Conservation (phyloP, 2,888 invertebrate genomes). For the Stegophylla sp. region DNA sequence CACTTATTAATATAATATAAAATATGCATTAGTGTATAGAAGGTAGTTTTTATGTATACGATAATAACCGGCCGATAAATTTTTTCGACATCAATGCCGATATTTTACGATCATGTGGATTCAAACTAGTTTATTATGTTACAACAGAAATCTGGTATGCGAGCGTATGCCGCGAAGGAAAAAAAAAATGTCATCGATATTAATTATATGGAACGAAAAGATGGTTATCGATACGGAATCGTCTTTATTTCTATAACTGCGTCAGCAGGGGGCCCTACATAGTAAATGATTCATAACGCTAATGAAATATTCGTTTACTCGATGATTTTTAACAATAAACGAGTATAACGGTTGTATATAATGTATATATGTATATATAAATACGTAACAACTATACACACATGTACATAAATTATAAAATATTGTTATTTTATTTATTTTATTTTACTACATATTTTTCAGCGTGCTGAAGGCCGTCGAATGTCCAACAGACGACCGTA, state of each 20-base stretch:
- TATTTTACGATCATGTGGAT: slow-evolving; percentile 39
- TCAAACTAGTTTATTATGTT: slow-evolving; percentile 53
- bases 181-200: slow-evolving; percentile 46
- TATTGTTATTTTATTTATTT: slow-evolving; percentile 13
- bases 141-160: slow-evolving; percentile 28
- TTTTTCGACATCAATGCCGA: slow-evolving; percentile 23
- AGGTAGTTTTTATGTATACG: neutral
- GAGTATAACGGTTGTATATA: slow-evolving; percentile 1
- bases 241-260: slow-evolving; percentile 27
- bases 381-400: neutral
- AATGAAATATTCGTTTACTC: slow-evolving; percentile 52
- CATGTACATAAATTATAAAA: neutral
- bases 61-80: slow-evolving; percentile 8
- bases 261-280: slow-evolving; percentile 22
- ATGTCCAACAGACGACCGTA: slow-evolving; percentile 51
- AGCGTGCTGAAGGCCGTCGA: slow-evolving; percentile 51
- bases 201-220: slow-evolving; percentile 45
- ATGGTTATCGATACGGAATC: slow-evolving; percentile 48
- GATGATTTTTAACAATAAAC: slow-evolving; percentile 49
- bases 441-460: slow-evolving; percentile 1
- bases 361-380: no score
- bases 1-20: slow-evolving; percentile 3
- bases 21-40: neutral
- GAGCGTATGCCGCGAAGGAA: neutral
- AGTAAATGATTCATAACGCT: slow-evolving; percentile 50